These are phyloP conservation scores for Speoplatyrhinus poulsoni DNA, from an alignment of 2,113 vertebrate genomes.

Conservation along the genomic window DNA sequence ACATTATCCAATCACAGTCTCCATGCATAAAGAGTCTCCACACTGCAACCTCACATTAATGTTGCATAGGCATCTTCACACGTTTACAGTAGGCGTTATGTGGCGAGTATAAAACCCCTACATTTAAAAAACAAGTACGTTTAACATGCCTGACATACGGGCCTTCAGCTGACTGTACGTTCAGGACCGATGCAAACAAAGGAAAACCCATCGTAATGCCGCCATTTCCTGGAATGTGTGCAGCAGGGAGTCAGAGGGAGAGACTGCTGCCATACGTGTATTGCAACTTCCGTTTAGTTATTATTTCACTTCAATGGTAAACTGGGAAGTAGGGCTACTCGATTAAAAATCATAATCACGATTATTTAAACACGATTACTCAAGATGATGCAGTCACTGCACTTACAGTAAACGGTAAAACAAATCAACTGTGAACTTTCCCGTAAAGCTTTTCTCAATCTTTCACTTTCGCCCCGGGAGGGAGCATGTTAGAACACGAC, in stretches of 20 bases:
- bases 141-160: no score
- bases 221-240: conserved; percentile 56
- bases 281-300: no score
- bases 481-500: no score
- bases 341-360: conserved; percentile 53
- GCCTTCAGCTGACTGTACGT: neutral
- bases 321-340: conserved; percentile 3
- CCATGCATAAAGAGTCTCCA: conserved; percentile 23
- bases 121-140: conserved; percentile 18
- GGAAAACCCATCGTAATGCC: conserved; percentile 34
- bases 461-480: no score
- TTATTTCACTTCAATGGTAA: conserved; percentile 15
- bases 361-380: conserved; percentile 27
- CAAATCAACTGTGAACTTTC: no score
- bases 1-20: conserved; percentile 13
- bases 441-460: no score
- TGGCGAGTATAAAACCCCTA: conserved; percentile 39
- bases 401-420: conserved; percentile 13
- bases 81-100: conserved; percentile 25
- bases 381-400: no score
- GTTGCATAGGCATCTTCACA: conserved; percentile 7
- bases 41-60: conserved; percentile 10
- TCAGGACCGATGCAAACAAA: conserved; percentile 29
- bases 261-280: neutral
- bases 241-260: conserved; percentile 34